Conservation (phyloP, 2,888 invertebrate species). For the Acrobasis suavella region DNA sequence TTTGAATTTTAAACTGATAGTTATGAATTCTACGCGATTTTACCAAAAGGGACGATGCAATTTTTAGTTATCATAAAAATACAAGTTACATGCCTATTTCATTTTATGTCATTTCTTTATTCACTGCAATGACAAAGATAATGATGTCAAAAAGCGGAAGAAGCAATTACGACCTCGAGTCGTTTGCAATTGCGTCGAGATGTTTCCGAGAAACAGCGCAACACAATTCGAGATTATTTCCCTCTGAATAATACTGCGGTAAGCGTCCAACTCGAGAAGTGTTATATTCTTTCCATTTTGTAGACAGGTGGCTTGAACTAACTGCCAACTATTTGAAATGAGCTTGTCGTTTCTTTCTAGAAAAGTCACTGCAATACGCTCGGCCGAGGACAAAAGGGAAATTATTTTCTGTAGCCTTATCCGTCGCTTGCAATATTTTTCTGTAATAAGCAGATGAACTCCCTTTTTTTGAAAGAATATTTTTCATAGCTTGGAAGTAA, state of each 20-base stretch:
- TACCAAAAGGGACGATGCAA: no score
- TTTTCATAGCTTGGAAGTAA: background rate
- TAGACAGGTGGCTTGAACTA: conserved; percentile 35
- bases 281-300: conserved; percentile 32
- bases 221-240: conserved; percentile 56
- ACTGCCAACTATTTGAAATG: conserved; percentile 33
- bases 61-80: no score
- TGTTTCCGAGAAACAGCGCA: conserved; percentile 55
- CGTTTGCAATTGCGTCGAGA: conserved; percentile 61
- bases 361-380: conserved; percentile 19
- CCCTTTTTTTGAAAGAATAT: background rate
- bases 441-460: background rate
- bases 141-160: conserved; percentile 75
- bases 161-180: conserved; percentile 70
- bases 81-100: no score
- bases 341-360: conserved; percentile 28
- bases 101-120: background rate
- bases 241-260: conserved; percentile 51
- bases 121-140: conserved; percentile 65
- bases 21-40: no score
- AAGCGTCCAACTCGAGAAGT: conserved; percentile 40
- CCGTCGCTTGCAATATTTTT: background rate
- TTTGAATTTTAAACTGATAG: no score
- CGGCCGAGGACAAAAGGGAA: conserved; percentile 17
- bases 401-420: conserved; percentile 15